phyloP scores from a whole-genome alignment of 2,113 vertebrate genomes.

The Geococcyx californianus region DNA sequence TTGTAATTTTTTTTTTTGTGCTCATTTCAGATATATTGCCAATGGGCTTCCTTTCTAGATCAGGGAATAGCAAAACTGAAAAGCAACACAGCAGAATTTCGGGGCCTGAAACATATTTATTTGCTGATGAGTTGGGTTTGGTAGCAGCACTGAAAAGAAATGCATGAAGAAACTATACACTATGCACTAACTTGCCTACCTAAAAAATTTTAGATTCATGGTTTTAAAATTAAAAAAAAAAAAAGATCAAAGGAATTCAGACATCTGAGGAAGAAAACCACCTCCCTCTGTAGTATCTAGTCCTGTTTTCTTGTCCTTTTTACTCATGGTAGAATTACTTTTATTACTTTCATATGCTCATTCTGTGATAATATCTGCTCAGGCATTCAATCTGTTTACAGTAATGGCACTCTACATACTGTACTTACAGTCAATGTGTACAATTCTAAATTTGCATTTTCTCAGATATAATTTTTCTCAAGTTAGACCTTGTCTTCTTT shows the following conservation, averaged over 20 bases:
- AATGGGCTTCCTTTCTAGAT: neutral
- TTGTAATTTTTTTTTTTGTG: neutral
- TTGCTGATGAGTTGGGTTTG: neutral
- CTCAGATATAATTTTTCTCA: neutral
- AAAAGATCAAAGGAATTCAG: neutral
- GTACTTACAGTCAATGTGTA: neutral
- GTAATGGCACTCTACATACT: neutral
- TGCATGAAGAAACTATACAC: neutral
- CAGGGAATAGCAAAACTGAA: neutral
- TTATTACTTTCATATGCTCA: neutral
- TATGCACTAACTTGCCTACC: neutral
- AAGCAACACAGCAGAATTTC: neutral
- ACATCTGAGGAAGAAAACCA: neutral
- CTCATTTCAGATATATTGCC: neutral
- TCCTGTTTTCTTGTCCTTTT: neutral
- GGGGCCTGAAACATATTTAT: neutral
- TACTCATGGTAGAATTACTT: neutral
- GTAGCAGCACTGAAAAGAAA: neutral
- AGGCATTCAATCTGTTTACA: neutral
- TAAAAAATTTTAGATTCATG: neutral
- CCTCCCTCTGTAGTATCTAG: neutral
- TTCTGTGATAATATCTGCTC: neutral
- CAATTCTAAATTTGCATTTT: neutral
- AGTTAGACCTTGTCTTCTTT: neutral
- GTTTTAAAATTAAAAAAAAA: neutral